Percentiles rank a stretch among this genome's conserved stretches.
These are phyloP conservation scores for Sebastes taczanowskii DNA, from an alignment of 2,797 vertebrate genomes.

Conservation along the genomic window DNA sequence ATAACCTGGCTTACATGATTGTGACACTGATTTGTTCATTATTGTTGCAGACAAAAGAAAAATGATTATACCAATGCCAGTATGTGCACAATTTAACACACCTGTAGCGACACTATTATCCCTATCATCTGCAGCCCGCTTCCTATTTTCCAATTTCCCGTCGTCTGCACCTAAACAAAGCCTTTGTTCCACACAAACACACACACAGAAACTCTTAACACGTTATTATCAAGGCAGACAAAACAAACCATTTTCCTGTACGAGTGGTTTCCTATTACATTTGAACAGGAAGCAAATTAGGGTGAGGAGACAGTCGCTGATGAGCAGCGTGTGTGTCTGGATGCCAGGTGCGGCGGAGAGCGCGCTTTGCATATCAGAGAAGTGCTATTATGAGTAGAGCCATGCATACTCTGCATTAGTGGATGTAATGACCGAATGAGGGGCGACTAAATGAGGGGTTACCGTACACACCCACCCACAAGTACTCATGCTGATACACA, in stretches of 20 bases:
- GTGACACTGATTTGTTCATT: conserved; percentile 37
- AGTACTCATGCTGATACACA: background rate
- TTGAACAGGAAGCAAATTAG: conserved; percentile 74
- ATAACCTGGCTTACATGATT: conserved; percentile 4
- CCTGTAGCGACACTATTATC: conserved; percentile 64
- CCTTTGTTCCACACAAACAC: conserved; percentile 60
- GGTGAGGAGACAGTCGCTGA: conserved; percentile 62
- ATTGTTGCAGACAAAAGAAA: conserved; percentile 41
- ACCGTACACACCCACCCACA: background rate
- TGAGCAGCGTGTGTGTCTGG: conserved; percentile 71
- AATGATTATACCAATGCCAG: conserved; percentile 18
- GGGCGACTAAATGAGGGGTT: conserved; percentile 69
- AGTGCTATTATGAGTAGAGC: conserved; percentile 73
- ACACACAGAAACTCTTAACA: conserved; percentile 46
- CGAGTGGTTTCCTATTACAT: conserved; percentile 79
- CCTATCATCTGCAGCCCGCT: conserved; percentile 40
- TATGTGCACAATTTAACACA: conserved; percentile 56
- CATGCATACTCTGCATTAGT: conserved; percentile 71
- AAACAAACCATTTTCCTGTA: conserved; percentile 74
- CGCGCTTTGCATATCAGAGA: conserved; percentile 85
- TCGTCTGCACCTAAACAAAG: conserved; percentile 47
- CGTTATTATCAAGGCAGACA: conserved; percentile 74
- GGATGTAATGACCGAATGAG: conserved; percentile 77
- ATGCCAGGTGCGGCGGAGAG: conserved; percentile 78
- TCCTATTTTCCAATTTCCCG: conserved; percentile 44